These are phyloP conservation scores for Aleadryas rufinucha DNA, from an alignment of 2,113 vertebrate genomes.

Conservation along the genomic window DNA sequence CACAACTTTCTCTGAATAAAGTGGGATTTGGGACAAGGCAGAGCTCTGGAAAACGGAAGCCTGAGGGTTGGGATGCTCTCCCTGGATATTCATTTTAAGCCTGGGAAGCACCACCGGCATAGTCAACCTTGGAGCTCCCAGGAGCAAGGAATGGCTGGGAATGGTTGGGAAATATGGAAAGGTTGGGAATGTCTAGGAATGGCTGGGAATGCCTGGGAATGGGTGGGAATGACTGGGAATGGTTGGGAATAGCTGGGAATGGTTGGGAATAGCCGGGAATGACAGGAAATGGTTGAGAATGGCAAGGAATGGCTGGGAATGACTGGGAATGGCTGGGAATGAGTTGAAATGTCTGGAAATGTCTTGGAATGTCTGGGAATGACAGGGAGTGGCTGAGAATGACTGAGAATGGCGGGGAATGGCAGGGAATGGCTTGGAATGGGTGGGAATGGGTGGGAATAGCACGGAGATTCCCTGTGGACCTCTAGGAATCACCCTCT, in stretches of 20 bases:
- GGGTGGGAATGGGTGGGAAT: not conserved
- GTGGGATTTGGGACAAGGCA: no score
- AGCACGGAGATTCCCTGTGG: not conserved
- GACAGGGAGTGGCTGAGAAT: not conserved
- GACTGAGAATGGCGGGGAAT: no score
- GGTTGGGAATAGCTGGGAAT: fast-evolving
- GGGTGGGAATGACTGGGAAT: fast-evolving
- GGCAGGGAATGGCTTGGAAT: no score
- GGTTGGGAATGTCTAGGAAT: not conserved
- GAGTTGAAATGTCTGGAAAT: not conserved
- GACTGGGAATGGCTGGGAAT: fast-evolving
- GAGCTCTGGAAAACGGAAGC: no score
- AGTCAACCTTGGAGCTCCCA: no score
- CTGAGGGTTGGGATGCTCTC: no score
- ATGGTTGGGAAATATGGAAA: no score
- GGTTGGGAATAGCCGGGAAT: not conserved
- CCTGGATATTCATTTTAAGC: no score
- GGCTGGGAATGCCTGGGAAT: fast-evolving
- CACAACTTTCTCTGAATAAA: no score
- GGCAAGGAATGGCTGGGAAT: fast-evolving
- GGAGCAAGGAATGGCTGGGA: not conserved
- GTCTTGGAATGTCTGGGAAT: not conserved
- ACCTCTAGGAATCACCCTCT: not conserved
- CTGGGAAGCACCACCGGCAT: no score
- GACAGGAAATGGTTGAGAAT: not conserved